A percentile compares a stretch with the other conserved stretches of the same genome.
Evolutionary conservation across 2,888 invertebrate species (phyloP).

Genomic region (Thecophora atra): DNA sequence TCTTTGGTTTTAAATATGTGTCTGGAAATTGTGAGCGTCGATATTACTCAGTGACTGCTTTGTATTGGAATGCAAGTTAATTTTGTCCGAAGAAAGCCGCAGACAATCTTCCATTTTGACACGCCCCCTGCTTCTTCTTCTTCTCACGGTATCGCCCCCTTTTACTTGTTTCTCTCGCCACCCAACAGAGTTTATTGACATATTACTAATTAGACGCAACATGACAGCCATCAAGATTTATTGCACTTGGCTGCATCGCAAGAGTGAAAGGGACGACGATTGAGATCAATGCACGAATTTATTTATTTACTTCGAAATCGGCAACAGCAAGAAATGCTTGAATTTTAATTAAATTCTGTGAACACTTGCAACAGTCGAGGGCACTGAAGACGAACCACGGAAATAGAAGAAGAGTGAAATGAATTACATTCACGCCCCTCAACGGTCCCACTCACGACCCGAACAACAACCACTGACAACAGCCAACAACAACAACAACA

Average conservation of each 20-base stretch:
- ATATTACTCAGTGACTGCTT: not conserved
- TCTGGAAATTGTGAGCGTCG: not conserved
- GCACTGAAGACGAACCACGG: not conserved
- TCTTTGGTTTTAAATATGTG: not conserved
- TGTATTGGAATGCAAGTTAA: not conserved
- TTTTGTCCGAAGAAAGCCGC: not conserved
- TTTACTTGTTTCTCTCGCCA: not conserved
- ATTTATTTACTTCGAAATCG: slow-evolving; percentile 11
- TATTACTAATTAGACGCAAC: slow-evolving; percentile 64
- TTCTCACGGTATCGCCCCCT: not conserved
- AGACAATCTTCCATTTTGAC: not conserved
- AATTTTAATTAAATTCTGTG: slow-evolving; percentile 22
- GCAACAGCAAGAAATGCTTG: not conserved
- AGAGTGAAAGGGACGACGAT: slow-evolving; percentile 33
- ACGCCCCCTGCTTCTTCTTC: not conserved
- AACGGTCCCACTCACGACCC: no score
- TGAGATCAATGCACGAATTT: slow-evolving; percentile 48
- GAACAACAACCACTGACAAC: no score
- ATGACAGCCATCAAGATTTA: slow-evolving; percentile 65
- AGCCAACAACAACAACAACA: no score
- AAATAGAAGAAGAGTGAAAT: not conserved
- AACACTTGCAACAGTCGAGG: slow-evolving; percentile 4
- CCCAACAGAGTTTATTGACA: slow-evolving; percentile 58
- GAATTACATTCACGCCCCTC: slow-evolving; percentile 4
- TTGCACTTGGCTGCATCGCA: slow-evolving; percentile 47